Percentiles rank a stretch among this genome's conserved stretches.
These are phyloP conservation scores for Lepidostoma basale DNA, from an alignment of 1,140 invertebrate species.

Conservation along the genomic window DNA sequence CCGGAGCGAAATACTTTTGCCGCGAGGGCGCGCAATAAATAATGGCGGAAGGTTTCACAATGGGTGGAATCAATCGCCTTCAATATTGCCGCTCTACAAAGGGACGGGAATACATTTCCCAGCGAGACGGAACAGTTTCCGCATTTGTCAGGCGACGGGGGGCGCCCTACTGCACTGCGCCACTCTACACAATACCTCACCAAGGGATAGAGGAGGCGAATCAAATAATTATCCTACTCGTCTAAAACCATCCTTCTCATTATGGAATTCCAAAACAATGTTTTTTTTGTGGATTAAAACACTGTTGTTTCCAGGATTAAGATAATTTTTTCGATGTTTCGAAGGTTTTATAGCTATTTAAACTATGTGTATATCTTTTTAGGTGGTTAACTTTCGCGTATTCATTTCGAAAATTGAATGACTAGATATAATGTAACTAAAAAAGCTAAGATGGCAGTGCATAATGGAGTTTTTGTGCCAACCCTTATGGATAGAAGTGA, in stretches of 20 bases:
- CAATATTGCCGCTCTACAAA: slow-evolving; percentile 14
- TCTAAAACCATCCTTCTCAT: not conserved
- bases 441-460: no score
- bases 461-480: no score
- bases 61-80: slow-evolving; percentile 1
- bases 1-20: no score
- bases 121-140: slow-evolving; percentile 6
- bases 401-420: no score
- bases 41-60: not conserved
- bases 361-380: no score
- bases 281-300: no score
- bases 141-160: not conserved
- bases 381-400: no score
- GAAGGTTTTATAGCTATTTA: no score
- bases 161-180: no score
- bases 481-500: no score
- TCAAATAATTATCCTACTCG: not conserved
- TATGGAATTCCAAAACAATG: not conserved
- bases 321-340: not conserved
- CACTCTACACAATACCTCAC: not conserved
- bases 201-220: not conserved
- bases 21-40: no score
- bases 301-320: not conserved
- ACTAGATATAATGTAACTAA: no score
- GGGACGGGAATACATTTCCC: slow-evolving; percentile 10